Base-by-base conservation (phyloP, 2,113 vertebrate genomes). In the Prunella fulvescens region DNA sequence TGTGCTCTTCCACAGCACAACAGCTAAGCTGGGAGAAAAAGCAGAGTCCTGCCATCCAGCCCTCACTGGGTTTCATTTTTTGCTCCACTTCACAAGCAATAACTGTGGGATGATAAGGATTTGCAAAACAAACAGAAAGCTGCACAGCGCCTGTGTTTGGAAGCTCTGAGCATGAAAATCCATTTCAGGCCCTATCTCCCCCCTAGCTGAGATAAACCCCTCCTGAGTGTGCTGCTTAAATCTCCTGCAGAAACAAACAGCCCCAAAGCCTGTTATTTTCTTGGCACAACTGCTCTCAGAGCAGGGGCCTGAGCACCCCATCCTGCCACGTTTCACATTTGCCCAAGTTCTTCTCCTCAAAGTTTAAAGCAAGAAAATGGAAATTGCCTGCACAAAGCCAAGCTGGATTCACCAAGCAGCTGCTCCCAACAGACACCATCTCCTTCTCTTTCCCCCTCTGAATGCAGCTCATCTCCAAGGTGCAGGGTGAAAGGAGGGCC, bases 101-200 rank as follows among this genome's bases (percentile, higher is more conserved):
- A 95, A 96, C 93, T 93, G 86, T 18, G 51, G 93, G 81, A 88
- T 61, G 95, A 95, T 96, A 93, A 96, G 93, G 96, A 95, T 97
- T 97, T 97, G 88, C 96, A 95, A 97, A 98, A 97, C 95, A 97
- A 97, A 97, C 93, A 94, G 67, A 64, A 74, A 93, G 86, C 94
- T 92, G 81, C 93, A 86, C 19, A 67, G 69, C 7, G 81, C 77
- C 95, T 94, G 87, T 95, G 96, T 96, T 96, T 87, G 93, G 95
- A 92, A 97, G 93, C 94, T 85, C 74, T 42, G 93, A 97, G 97
- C 97, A 95, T 96, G 95, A 97, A 98, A 98, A 98, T 96, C 95
- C 94, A 96, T 97, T 97, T 97, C 95, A 91, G 91, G 88, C 87
- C 93, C 96, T 91, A 83, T 94, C 95, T 97, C 81, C 81, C 94